Evolutionary conservation across 2,113 vertebrate genomes (phyloP), one percentile per base, ranked within the genome.

Genomic region (Myotis davidii): DNA sequence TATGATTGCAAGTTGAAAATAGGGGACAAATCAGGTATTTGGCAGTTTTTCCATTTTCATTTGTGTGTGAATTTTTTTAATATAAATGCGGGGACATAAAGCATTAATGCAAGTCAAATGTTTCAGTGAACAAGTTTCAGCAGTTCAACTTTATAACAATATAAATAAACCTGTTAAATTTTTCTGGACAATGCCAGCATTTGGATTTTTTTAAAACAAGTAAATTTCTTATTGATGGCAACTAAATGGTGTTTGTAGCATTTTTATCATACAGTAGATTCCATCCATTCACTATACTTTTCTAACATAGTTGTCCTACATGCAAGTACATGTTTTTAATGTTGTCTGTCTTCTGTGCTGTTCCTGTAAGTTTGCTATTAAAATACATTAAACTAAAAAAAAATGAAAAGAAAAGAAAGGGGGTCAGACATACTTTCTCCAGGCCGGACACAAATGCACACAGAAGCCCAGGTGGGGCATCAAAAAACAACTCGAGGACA

Each of bases 351-450:
- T 98, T 98, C 98, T 99, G 98, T 99, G 98, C 98, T 99, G 98
- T 99, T 98, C 98, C 98, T 99, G 98, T 99, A 99, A 98, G 98
- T 99, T 99, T 99, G 98, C 98, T 99, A 99, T 99, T 99, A 99
- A 99, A 99, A 99, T 98, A 98, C 98, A 98, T 98, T 98, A 99
- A 99, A 99, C 98, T 97, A 98, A 97, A 85, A 18, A n/a, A 69
- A n/a, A 18, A 18, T n/a, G n/a, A n/a, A n/a, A n/a, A n/a, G n/a
- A n/a, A n/a, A n/a, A n/a, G n/a, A n/a, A n/a, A n/a, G n/a, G n/a
- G n/a, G n/a, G n/a, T n/a, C n/a, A n/a, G n/a, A n/a, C n/a, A n/a
- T n/a, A n/a, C n/a, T n/a, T n/a, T n/a, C n/a, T n/a, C n/a, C n/a
- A n/a, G n/a, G n/a, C n/a, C n/a, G n/a, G n/a, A n/a, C n/a, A n/a